Evolutionary conservation across 2,797 vertebrate species (phyloP).

Genomic region (Sebastes itinus): DNA sequence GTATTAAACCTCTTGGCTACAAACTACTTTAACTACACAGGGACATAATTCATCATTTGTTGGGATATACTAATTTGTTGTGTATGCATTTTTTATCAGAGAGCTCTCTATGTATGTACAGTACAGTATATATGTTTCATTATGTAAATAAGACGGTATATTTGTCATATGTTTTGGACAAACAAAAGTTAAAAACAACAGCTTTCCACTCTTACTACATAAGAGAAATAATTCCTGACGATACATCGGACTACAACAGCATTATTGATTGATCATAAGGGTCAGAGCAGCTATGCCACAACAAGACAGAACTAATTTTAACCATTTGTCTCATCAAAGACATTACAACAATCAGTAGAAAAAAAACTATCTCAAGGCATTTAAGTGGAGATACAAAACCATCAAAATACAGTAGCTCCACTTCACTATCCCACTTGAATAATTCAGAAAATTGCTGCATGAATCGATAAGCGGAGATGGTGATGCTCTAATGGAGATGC

Average conservation of each 20-base stretch:
- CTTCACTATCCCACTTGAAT: slow-evolving; percentile 25
- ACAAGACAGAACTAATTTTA: background rate
- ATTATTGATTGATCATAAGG: background rate
- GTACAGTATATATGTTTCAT: background rate
- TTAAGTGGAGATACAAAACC: background rate
- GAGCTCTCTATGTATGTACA: background rate
- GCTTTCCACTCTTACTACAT: background rate
- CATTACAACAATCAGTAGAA: background rate
- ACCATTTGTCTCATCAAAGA: background rate
- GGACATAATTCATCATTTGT: background rate
- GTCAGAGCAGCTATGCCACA: background rate
- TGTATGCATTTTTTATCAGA: background rate
- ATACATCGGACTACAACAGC: background rate
- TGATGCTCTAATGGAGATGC: slow-evolving; percentile 1
- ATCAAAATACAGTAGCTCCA: background rate
- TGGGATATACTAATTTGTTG: background rate
- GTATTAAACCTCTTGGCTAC: background rate
- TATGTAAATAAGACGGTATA: background rate
- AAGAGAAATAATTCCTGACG: background rate
- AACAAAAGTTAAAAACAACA: background rate
- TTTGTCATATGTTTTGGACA: background rate
- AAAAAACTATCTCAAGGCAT: background rate
- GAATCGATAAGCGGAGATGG: slow-evolving; percentile 19
- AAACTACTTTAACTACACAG: background rate
- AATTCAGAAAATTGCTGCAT: slow-evolving; percentile 26